Percentiles rank a stretch among this genome's conserved stretches.
Evolutionary conservation across 2,113 vertebrate genomes (phyloP).

Genomic region (Furnarius figulus): DNA sequence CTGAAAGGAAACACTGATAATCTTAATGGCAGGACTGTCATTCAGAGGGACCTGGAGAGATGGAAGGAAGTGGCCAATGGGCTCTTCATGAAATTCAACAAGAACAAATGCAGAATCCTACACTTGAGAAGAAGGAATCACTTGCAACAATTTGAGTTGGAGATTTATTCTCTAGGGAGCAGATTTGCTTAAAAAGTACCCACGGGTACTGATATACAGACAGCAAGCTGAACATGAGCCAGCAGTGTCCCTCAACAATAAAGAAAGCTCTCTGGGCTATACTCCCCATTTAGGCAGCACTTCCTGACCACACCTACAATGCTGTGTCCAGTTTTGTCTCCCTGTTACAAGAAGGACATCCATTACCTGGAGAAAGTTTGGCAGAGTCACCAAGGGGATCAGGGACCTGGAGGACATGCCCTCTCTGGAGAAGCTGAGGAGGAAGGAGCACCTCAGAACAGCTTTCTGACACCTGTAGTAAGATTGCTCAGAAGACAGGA

Average conservation of each 20-base stretch:
- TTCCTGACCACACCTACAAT: background rate
- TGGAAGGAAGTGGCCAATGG: background rate
- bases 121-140: background rate
- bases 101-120: background rate
- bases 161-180: background rate
- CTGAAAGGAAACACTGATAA: background rate
- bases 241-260: background rate
- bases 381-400: background rate
- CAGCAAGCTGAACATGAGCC: background rate
- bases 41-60: background rate
- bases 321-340: background rate
- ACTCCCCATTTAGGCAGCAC: background rate
- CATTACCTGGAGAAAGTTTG: background rate
- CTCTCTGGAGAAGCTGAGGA: background rate
- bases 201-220: background rate
- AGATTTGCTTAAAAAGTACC: background rate
- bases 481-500: background rate
- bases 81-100: background rate
- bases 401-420: background rate
- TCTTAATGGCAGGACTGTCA: background rate
- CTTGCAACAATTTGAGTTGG: background rate
- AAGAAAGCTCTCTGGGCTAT: background rate
- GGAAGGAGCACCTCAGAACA: background rate
- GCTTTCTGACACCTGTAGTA: background rate
- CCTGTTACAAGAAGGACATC: background rate